phyloP scores from a whole-genome alignment of 2,888 invertebrate species.

The Oxystoma pomonae region DNA sequence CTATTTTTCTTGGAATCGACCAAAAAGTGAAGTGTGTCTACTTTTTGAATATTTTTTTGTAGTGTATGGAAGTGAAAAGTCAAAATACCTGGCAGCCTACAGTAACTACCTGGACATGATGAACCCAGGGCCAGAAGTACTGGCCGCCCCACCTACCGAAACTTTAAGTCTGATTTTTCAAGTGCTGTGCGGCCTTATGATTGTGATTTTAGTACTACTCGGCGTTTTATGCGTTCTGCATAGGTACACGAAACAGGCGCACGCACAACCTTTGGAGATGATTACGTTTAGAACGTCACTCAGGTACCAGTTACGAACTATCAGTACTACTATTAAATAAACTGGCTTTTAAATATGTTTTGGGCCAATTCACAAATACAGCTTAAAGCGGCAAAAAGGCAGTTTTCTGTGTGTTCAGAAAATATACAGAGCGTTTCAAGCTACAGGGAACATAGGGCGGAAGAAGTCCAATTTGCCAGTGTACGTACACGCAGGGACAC shows the following conservation, averaged over 20 bases:
- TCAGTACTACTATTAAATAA: too few species aligned
- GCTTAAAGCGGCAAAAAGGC: too few species aligned
- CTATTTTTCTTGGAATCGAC: too few species aligned
- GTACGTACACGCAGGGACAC: too few species aligned
- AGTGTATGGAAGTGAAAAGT: constrained; percentile 49
- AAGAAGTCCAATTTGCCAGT: too few species aligned
- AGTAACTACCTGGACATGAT: constrained; percentile 73
- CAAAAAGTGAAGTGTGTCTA: too few species aligned
- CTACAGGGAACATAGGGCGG: too few species aligned
- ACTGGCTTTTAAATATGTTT: too few species aligned
- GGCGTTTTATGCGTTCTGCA: constrained; percentile 62
- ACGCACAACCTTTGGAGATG: constrained; percentile 63
- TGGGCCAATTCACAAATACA: too few species aligned
- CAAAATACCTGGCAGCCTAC: constrained; percentile 55
- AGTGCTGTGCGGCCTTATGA: constrained; percentile 61
- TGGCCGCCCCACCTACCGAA: constrained; percentile 45
- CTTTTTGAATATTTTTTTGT: constrained; percentile 28
- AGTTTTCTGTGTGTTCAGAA: too few species aligned
- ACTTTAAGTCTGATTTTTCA: constrained; percentile 62
- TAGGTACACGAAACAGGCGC: constrained; percentile 61
- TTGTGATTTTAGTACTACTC: constrained; percentile 59
- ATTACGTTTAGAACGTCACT: constrained; percentile 63
- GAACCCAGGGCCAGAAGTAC: constrained; percentile 61
- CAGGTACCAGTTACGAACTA: too few species aligned
- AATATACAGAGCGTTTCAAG: too few species aligned